Evolutionary conservation across 2,888 invertebrate genomes (phyloP).

Genomic region (Drosophila neotestacea): DNA sequence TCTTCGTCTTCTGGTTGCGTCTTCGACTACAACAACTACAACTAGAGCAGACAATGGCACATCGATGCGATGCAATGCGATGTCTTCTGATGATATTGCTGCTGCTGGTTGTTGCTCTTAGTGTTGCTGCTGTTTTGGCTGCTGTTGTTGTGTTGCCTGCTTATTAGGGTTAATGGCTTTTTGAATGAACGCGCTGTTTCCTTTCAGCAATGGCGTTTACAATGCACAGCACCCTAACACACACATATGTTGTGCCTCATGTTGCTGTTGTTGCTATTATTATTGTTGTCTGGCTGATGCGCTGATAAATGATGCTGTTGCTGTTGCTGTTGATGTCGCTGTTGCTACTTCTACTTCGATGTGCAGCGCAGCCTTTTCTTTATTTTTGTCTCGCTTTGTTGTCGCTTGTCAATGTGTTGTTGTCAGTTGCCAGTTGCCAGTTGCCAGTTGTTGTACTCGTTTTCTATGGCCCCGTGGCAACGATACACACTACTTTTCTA

Average conservation of each 20-base stretch:
- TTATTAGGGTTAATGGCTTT: conserved; percentile 79
- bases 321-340: conserved; percentile 19
- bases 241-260: conserved; percentile 53
- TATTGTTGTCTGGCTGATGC: conserved; percentile 55
- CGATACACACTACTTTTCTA: conserved; percentile 27
- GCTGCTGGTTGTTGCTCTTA: conserved; percentile 17
- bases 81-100: conserved; percentile 18
- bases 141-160: conserved; percentile 44
- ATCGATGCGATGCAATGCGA: conserved; percentile 43
- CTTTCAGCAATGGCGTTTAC: conserved; percentile 64
- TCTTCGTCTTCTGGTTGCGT: conserved; percentile 21
- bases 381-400: conserved; percentile 47
- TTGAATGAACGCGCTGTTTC: conserved; percentile 77
- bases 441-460: conserved; percentile 12
- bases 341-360: conserved; percentile 38
- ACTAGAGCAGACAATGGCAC: conserved; percentile 48
- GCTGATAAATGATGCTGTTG: conserved; percentile 75
- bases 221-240: conserved; percentile 48
- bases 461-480: conserved; percentile 18
- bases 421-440: conserved; percentile 6
- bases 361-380: conserved; percentile 47
- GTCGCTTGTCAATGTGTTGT: conserved; percentile 67
- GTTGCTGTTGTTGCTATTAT: conserved; percentile 36
- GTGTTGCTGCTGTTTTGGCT: conserved; percentile 17
- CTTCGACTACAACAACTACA: conserved; percentile 25